Conservation (phyloP, 2,888 invertebrate genomes). For the Cristatella mucedo region DNA sequence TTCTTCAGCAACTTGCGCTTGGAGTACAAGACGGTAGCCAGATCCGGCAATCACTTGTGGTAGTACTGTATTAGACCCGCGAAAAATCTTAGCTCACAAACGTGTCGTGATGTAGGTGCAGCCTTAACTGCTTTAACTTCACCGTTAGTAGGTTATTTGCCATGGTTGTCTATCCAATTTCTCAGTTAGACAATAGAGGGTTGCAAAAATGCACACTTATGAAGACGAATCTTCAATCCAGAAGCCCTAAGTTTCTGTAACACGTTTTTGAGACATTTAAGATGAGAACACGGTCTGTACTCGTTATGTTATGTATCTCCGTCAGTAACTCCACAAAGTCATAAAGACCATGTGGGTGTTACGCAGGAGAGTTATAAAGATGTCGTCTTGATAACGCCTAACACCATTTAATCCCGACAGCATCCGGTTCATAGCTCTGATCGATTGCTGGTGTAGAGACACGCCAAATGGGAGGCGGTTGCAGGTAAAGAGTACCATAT, state of each 20-base stretch:
- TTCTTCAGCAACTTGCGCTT: background rate
- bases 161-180: constrained; percentile 6
- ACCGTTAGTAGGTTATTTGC: constrained; percentile 2
- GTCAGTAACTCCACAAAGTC: too few species aligned
- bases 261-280: background rate
- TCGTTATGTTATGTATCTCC: too few species aligned
- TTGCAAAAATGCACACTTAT: constrained; percentile 9
- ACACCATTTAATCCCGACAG: constrained; percentile 10
- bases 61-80: background rate
- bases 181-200: background rate
- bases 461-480: constrained; percentile 15
- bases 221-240: constrained; percentile 2
- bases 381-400: constrained; percentile 11
- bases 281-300: background rate
- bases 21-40: background rate
- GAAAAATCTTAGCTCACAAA: background rate
- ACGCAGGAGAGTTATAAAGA: constrained; percentile 11
- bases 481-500: too few species aligned
- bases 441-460: constrained; percentile 15
- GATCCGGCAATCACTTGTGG: constrained; percentile 1
- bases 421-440: constrained; percentile 14
- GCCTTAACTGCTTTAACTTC: constrained; percentile 10
- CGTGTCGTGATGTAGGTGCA: background rate
- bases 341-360: too few species aligned
- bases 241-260: constrained; percentile 5